Base-by-base conservation (phyloP, 2,888 invertebrate genomes). In the Coremacera marginata region DNA sequence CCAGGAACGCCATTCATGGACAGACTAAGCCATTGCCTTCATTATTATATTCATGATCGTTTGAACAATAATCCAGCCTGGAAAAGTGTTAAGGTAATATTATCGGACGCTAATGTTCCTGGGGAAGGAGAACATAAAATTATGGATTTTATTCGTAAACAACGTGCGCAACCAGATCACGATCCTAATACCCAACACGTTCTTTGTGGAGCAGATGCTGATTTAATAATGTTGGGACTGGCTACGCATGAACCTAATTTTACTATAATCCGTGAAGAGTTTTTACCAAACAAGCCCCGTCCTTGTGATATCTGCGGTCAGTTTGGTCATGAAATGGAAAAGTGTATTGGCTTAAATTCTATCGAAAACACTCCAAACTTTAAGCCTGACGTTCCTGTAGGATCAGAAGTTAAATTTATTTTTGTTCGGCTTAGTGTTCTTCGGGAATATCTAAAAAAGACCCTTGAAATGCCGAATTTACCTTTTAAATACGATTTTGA, bases 1-100 rank as follows among this genome's bases (percentile, higher is more conserved):
- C 99, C 99, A 0, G 98, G 99, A n/a, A 98, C 99, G 7, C 97
- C 97, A 0, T 98, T 98, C 87, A 98, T 98, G 98, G 96, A 96
- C 83, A 91, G 96, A 55, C 91, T 98, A 76, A 97, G 95, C 90
- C 91, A 92, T 89, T 91, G 96, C 90, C 89, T 96, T 88, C 92
- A 93, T 88, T 90, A 89, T 90, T 85, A 87, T 80, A 84, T 90
- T 31, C 89, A 89, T 77, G 86, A 88, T 70, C 84, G 86, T 5
- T 80, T 99, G 82, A 98, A 98, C 88, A 97, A 91, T 87, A 96
- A 98, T 88, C 96, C 98, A 2, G 98, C 97, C 0, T 99, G 99
- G 99, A 94, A 93, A 84, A 93, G 94, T 57, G 93, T 99, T 80
- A 97, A 98, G 90, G 95, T 96, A 9, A 96, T 99, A 84, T 91